Conservation (phyloP, 2,888 invertebrate genomes). For the Diadegma fenestrale region DNA sequence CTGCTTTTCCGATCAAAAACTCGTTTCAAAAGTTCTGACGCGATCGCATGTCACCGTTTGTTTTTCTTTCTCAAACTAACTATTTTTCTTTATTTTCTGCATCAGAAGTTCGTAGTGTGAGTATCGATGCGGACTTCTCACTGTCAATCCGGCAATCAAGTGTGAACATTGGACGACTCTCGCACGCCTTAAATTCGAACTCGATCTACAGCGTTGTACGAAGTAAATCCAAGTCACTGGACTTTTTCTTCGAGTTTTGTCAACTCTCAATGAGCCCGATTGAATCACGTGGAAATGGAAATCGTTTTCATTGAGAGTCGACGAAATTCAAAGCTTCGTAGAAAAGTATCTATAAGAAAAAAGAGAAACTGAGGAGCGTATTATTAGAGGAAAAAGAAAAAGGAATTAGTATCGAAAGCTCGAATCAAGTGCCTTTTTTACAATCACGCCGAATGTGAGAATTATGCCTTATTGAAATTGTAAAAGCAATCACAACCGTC, state of each 20-base stretch:
- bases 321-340: slow-evolving; percentile 42
- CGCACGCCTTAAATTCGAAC: slow-evolving; percentile 8
- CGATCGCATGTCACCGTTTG: no score
- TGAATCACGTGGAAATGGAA: background rate
- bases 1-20: background rate
- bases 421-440: slow-evolving; percentile 79
- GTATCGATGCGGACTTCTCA: background rate
- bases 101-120: background rate
- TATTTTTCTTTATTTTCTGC: background rate
- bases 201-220: background rate
- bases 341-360: slow-evolving; percentile 33
- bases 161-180: slow-evolving; percentile 1
- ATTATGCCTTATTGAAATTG: slow-evolving; percentile 72
- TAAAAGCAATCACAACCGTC: slow-evolving; percentile 83
- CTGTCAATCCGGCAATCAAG: slow-evolving; percentile 5
- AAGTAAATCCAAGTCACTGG: slow-evolving; percentile 9
- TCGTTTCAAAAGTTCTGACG: background rate
- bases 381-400: slow-evolving; percentile 42
- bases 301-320: slow-evolving; percentile 1
- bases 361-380: slow-evolving; percentile 29
- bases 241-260: slow-evolving; percentile 29
- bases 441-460: slow-evolving; percentile 74
- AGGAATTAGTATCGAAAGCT: slow-evolving; percentile 54
- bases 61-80: no score
- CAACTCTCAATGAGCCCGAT: background rate